Conservation (phyloP, 2,797 vertebrate genomes). For the Periparus ater region DNA sequence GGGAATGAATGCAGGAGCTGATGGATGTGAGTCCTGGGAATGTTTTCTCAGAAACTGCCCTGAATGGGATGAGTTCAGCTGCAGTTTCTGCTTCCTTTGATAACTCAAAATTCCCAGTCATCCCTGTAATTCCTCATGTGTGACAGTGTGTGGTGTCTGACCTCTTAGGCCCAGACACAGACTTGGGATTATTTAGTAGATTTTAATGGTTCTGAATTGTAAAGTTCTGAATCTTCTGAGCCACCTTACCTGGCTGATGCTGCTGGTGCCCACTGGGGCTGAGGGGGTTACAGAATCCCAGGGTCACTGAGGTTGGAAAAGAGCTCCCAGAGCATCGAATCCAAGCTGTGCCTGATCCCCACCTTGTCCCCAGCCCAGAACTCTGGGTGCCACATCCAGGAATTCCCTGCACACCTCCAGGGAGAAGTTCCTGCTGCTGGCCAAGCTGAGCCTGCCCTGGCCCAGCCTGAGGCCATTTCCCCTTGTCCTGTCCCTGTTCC, state of each 20-base stretch:
- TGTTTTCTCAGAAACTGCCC: not conserved
- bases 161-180: rapidly evolving
- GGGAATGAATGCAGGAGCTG: rapidly evolving
- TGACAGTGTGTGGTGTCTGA: not conserved
- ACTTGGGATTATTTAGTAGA: not conserved
- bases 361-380: not conserved
- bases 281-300: not conserved
- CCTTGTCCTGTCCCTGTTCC: not conserved
- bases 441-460: not conserved
- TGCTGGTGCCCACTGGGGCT: rapidly evolving
- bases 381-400: not conserved
- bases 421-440: not conserved
- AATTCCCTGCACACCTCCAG: not conserved
- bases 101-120: not conserved
- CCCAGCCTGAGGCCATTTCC: not conserved
- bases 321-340: rapidly evolving
- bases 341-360: rapidly evolving
- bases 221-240: not conserved
- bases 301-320: not conserved
- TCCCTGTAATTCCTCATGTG: not conserved
- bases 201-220: not conserved
- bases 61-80: not conserved
- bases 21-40: not conserved
- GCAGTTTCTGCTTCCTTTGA: not conserved
- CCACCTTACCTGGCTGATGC: not conserved